Conservation (phyloP, 1,140 invertebrate species). For the Drosophila tsacasi region DNA sequence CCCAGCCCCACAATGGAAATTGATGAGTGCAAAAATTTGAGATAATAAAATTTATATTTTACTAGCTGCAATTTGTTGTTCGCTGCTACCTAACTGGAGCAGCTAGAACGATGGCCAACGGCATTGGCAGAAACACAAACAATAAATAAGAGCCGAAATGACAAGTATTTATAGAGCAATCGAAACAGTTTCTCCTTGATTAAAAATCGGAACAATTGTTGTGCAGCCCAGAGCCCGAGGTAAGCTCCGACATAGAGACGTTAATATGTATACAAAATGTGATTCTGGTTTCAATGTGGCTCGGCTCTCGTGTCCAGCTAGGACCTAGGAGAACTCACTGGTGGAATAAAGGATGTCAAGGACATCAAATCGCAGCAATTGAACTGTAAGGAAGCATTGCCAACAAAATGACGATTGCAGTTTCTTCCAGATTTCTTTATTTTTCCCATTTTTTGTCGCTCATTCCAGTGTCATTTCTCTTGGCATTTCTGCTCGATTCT, state of each 20-base stretch:
- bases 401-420: conserved; percentile 79
- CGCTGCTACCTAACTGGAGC: conserved; percentile 29
- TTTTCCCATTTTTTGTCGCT: conserved; percentile 29
- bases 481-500: conserved; percentile 26
- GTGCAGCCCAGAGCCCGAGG: background rate
- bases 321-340: conserved; percentile 17
- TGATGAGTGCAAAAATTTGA: conserved; percentile 72
- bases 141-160: conserved; percentile 45
- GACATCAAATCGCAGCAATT: conserved; percentile 62
- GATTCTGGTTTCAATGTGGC: background rate
- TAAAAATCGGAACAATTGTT: conserved; percentile 40
- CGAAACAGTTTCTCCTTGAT: conserved; percentile 58
- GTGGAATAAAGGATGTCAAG: conserved; percentile 46
- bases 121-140: conserved; percentile 19
- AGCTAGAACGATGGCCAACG: background rate
- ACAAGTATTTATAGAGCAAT: conserved; percentile 80
- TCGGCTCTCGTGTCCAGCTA: conserved; percentile 39
- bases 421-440: conserved; percentile 40
- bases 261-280: conserved; percentile 12
- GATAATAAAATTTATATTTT: conserved; percentile 73
- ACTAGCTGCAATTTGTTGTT: conserved; percentile 56
- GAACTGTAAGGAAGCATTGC: conserved; percentile 70
- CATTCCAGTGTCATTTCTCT: conserved; percentile 45
- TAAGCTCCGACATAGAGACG: background rate
- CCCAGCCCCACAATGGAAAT: conserved; percentile 44